Percentiles rank a stretch among this genome's conserved stretches.
These are phyloP conservation scores for Platycnemis pennipes DNA, from an alignment of 2,888 invertebrate species.

Conservation along the genomic window DNA sequence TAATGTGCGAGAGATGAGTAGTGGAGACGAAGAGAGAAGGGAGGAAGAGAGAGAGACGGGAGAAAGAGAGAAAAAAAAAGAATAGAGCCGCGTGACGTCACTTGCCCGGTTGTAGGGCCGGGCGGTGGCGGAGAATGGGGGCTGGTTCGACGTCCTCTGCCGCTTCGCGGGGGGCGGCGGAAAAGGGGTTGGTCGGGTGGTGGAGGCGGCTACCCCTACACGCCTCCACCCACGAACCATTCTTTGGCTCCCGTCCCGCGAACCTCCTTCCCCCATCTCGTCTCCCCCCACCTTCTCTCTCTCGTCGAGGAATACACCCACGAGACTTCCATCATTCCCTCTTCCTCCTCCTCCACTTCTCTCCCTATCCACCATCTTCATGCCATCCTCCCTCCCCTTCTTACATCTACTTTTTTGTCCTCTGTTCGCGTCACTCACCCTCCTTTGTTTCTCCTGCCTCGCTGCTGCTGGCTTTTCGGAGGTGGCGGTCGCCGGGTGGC, in stretches of 20 bases:
- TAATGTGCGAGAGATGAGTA: background rate
- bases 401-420: no score
- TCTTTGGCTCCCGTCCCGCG: background rate
- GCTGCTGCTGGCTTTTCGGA: no score
- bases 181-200: background rate
- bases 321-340: background rate
- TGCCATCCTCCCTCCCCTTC: no score
- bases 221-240: background rate
- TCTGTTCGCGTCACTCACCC: no score
- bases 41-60: background rate
- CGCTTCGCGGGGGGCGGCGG: slow-evolving; percentile 8
- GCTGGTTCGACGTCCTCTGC: slow-evolving; percentile 31
- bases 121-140: background rate
- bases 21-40: background rate
- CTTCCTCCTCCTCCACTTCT: background rate
- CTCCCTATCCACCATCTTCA: no score
- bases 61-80: background rate
- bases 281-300: background rate
- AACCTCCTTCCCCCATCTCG: background rate
- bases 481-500: no score
- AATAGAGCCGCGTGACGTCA: background rate
- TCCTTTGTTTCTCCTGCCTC: background rate
- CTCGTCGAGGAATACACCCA: background rate
- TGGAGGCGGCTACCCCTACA: background rate
- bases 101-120: background rate